Percentiles rank a stretch among this genome's conserved stretches.
phyloP scores from a whole-genome alignment of 2,113 vertebrate species.

The Malurus cyaneus region DNA sequence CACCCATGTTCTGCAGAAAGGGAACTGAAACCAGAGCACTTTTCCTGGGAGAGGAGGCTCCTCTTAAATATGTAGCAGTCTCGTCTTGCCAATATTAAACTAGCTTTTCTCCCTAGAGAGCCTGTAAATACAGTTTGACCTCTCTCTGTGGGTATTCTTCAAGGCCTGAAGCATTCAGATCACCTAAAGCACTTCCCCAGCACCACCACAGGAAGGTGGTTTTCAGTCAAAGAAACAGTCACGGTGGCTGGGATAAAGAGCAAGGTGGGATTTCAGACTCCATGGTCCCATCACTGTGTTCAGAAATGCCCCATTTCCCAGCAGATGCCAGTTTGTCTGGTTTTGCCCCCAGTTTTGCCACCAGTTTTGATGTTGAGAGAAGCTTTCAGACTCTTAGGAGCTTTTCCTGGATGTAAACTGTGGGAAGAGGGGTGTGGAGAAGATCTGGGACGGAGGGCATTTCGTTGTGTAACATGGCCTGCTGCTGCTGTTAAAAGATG shows the following conservation, averaged over 20 bases:
- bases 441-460: neutral
- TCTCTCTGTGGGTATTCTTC: neutral
- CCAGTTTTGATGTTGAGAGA: neutral
- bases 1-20: neutral
- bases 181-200: neutral
- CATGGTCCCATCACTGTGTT: neutral
- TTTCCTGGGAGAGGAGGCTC: neutral
- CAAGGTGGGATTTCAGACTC: neutral
- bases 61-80: constrained; percentile 7
- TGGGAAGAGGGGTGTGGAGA: neutral
- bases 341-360: neutral
- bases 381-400: neutral
- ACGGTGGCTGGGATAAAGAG: rapidly evolving
- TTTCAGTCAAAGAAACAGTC: neutral
- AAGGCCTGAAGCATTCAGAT: neutral
- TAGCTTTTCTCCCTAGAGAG: neutral
- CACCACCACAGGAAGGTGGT: neutral
- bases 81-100: neutral
- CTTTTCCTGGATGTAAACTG: neutral
- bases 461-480: neutral
- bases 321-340: neutral
- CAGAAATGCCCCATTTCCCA: neutral
- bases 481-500: neutral
- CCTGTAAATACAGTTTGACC: neutral
- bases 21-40: neutral